Evolutionary conservation across 2,113 vertebrate species (phyloP), one percentile per base, ranked within the genome.

Genomic region (Poecilia latipinna): DNA sequence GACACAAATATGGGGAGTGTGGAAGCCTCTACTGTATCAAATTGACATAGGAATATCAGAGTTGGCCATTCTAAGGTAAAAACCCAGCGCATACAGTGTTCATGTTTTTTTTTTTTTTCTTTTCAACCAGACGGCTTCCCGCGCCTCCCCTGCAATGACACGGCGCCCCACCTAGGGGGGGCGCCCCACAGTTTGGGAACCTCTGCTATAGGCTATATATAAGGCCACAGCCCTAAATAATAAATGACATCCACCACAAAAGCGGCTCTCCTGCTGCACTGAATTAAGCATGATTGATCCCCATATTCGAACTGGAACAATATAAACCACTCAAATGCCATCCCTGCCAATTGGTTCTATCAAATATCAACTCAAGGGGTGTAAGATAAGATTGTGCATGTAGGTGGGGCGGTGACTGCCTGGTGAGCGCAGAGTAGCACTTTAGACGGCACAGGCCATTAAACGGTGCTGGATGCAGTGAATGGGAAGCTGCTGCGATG

Each of bases 261-360:
- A 83, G 79, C 39, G 72, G 51, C 67, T 79, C 74, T 76, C 69
- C 77, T 86, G 81, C 76, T 84, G 60, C 67, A 48, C 33, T 89
- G 86, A 90, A 89, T 91, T 87, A 92, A 91, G 84, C 68, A 72
- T 89, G 88, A 93, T 89, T 91, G 86, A 93, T 90, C 79, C 64
- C 31, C 62, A 82, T 61, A 42, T 65, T 33, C 75, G 69, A 75
- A 74, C 65, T 73, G 66, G 31, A 83, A 91, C 72, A 80, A 73
- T 68, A 79, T 48, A 68, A 86, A 74, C 72, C 82, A 78, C 72
- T 86, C 72, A 82, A 81, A 87, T 39, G 65, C 65, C 35, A 77
- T 71, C 66, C 60, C 60, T 78, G 73, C 84, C 84, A 85, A 88
- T 66, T 72, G 75, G 54, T 69, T 78, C 69, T 31, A 37, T 75